phyloP scores from a whole-genome alignment of 1,140 invertebrate species.

The Rhagoletis pomonella region DNA sequence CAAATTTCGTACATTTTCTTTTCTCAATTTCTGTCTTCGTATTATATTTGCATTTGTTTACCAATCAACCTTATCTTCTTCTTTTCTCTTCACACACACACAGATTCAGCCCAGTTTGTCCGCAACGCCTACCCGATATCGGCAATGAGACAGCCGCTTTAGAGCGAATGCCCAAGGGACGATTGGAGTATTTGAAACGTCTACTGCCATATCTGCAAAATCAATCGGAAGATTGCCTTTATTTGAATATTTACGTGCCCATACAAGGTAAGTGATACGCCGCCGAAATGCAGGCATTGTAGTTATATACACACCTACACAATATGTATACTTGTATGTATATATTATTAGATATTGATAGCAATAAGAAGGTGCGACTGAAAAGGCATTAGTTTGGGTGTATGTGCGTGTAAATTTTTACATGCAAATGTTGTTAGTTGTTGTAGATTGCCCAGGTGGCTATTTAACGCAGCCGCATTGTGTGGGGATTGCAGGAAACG shows the following conservation, averaged over 20 bases:
- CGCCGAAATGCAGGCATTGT: too few species aligned
- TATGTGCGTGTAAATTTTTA: neutral
- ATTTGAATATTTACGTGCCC: conserved; percentile 96
- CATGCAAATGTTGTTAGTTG: neutral
- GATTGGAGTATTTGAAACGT: conserved; percentile 89
- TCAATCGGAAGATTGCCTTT: conserved; percentile 97
- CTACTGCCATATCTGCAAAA: conserved; percentile 90
- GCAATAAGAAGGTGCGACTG: neutral
- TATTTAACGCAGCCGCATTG: neutral
- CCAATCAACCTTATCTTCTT: conserved; percentile 10
- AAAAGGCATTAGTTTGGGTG: neutral
- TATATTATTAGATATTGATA: neutral
- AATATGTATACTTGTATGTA: neutral
- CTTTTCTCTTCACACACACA: conserved; percentile 59
- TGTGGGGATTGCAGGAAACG: neutral
- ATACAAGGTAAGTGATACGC: conserved; percentile 84
- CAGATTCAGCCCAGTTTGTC: conserved; percentile 91
- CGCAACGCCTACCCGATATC: conserved; percentile 88
- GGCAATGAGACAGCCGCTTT: conserved; percentile 87
- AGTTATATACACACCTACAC: neutral
- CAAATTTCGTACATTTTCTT: too few species aligned
- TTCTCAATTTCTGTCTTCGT: too few species aligned
- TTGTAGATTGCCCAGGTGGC: neutral
- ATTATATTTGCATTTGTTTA: too few species aligned
- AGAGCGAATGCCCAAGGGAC: conserved; percentile 88